Conservation (phyloP, 1,140 invertebrate genomes). For the Phenacoccus solenopsis region DNA sequence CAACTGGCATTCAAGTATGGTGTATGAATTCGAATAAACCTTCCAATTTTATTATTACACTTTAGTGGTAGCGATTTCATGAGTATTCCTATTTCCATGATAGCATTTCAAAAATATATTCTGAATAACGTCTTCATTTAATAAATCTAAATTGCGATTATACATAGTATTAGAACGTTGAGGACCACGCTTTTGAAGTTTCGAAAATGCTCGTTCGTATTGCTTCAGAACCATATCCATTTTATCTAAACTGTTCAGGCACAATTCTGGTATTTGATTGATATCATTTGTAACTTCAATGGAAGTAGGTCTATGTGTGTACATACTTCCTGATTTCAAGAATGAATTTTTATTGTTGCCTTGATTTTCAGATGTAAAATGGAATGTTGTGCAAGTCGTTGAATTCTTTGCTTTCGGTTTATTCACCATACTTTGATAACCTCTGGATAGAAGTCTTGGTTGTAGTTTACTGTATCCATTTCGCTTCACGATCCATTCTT, state of each 20-base stretch:
- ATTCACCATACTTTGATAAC: background rate
- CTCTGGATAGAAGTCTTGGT: background rate
- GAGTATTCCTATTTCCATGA: background rate
- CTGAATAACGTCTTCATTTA: background rate
- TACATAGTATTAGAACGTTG: background rate
- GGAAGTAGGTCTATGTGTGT: background rate
- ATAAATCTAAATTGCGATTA: background rate
- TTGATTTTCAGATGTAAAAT: background rate
- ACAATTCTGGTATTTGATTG: background rate
- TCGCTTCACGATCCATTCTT: conserved; percentile 6
- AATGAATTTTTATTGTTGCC: background rate
- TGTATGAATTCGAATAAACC: too few relatives aligned
- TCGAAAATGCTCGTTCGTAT: background rate
- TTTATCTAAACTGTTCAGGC: background rate
- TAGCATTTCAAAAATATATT: conserved; percentile 1
- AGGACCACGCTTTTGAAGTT: background rate
- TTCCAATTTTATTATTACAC: background rate
- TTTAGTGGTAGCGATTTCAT: background rate
- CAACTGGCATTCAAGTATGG: too few relatives aligned
- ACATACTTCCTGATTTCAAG: background rate
- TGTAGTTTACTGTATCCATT: conserved; percentile 1
- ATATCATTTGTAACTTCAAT: background rate
- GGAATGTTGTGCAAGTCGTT: background rate
- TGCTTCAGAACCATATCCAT: background rate
- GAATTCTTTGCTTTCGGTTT: background rate